These are phyloP conservation scores for Bettongia penicillata DNA, from an alignment of 2,113 vertebrate species.

Conservation along the genomic window DNA sequence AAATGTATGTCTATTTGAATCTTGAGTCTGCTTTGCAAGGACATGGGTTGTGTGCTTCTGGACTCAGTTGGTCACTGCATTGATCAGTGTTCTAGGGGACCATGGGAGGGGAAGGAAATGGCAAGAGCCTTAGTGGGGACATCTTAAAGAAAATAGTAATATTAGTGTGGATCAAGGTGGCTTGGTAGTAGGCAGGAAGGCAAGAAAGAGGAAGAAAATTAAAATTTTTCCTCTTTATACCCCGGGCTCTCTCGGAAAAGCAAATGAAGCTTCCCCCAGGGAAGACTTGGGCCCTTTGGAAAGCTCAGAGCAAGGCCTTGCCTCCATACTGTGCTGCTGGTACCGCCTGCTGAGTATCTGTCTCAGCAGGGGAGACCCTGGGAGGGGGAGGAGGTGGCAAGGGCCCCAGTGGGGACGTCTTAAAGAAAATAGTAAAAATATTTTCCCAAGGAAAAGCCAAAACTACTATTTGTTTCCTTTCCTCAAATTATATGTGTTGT, in stretches of 20 bases:
- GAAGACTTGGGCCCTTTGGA: neutral
- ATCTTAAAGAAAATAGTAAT: neutral
- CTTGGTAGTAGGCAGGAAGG: neutral
- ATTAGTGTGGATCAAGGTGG: neutral
- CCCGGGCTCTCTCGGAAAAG: neutral
- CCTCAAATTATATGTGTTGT: constrained; percentile 78
- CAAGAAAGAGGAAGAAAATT: neutral
- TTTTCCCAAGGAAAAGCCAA: constrained; percentile 67
- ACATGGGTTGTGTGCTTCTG: neutral
- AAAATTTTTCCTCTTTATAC: neutral
- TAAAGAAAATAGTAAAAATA: constrained; percentile 59
- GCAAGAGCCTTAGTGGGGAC: too few species aligned
- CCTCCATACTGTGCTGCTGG: neutral
- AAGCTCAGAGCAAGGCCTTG: neutral
- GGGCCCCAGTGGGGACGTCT: constrained; percentile 40
- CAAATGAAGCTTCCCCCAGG: neutral
- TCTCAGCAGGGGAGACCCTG: constrained; percentile 71
- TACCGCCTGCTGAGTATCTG: constrained; percentile 33
- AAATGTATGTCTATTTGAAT: neutral
- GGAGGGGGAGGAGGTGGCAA: constrained; percentile 40
- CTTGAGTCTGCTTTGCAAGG: neutral
- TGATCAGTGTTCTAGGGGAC: neutral
- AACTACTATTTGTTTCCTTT: constrained; percentile 72
- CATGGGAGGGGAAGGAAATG: too few species aligned
- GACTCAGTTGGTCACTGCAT: neutral